Evolutionary conservation across 92 coral and sea anemone species (phyloP), one percentile per base, ranked within the genome.

Genomic region (Palythoa grandiflora): DNA sequence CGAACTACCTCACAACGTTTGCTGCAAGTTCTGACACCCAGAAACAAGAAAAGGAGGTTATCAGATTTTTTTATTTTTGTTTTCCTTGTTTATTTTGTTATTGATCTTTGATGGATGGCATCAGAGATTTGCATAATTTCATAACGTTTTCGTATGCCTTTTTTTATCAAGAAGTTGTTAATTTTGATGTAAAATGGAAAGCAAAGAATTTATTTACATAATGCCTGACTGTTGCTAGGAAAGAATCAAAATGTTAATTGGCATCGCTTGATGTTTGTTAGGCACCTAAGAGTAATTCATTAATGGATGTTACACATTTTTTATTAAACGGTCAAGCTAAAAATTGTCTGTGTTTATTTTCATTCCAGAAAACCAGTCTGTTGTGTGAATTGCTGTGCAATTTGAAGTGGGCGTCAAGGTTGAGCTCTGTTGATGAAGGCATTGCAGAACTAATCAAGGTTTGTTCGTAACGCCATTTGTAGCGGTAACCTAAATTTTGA

Each of bases 391-490:
- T 89, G 90, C 83, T 92, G 73, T 86, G 88, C 60, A 92, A 92
- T 74, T 71, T 92, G 73, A 84, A 77, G 19, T 89, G 92, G 90
- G 68, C 92, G 52, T 92, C 90, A 86, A 84, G 92, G 38, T 66
- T 92, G 40, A 71, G 93, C 68, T 53, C 77, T 20, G 40, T 28
- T 59, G 84, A 75, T 71, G 98, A 93, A 59, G 63, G 79, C 68
- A 70, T 77, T 80, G 52, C 89, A 55, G 90, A 89, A 72, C 48
- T 80, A 52, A 39, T 95, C 44, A 93, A 95, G 96, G 98, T 94
- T 68, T 38, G 78, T 11, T 19, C 5, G 60, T 11, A 9, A 5
- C 44, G 20, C 16, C 20, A 3, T 47, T 35, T 21, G 10, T 39
- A 35, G 36, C 17, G 61, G 20, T 40, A 50, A 37, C 9, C 0